Base-by-base conservation (phyloP, 2,888 invertebrate genomes). In the Watsonalla cultraria region DNA sequence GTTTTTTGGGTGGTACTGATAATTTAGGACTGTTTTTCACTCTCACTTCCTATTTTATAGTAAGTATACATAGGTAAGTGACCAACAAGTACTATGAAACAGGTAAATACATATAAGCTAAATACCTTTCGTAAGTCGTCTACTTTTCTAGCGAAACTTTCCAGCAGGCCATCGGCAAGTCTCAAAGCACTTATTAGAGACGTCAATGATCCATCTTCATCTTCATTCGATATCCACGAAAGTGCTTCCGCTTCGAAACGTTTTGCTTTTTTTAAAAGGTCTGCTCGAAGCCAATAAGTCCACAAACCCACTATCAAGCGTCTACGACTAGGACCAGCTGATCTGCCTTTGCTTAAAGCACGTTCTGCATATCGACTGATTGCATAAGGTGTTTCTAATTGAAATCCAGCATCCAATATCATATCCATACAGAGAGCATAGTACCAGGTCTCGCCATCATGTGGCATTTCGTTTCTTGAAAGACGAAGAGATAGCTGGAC, bases 401-500 rank as follows among this genome's bases (percentile, higher is more conserved):
- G 80, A 66, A 93, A 90, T 6, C 92, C 90, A 60, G 93, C 88
- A 62, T 94, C 92, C 45, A 93, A 67, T 51, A 92, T 81, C 62
- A 93, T 70, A 53, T 93, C 93, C 54, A 93, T 82, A 58, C 92
- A 92, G 42, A 93, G 80, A 0, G 92, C 92, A 61, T 92, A 92
- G 64, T 93, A 93, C 89, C 92, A 92, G 8, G 82, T 84, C 65
- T 89, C 85, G 57, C 74, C 76, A 50, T 80, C 81, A 51, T 77
- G 67, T 11, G 80, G 72, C 47, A 66, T 56, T 54, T 72, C 66
- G 53, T 65, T 72, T 55, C 78, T 68, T 11, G 66, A 65, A 54
- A 86, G 63, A 37, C 70, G 67, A 51, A 82, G 65, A 14, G 89
- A 65, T 54, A 90, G 72, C 47, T 80, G 77, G 45, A 88, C 65